A percentile compares a stretch with the other conserved stretches of the same genome.
phyloP scores from a whole-genome alignment of 2,888 invertebrate genomes.

The Adelognathus sp. region DNA sequence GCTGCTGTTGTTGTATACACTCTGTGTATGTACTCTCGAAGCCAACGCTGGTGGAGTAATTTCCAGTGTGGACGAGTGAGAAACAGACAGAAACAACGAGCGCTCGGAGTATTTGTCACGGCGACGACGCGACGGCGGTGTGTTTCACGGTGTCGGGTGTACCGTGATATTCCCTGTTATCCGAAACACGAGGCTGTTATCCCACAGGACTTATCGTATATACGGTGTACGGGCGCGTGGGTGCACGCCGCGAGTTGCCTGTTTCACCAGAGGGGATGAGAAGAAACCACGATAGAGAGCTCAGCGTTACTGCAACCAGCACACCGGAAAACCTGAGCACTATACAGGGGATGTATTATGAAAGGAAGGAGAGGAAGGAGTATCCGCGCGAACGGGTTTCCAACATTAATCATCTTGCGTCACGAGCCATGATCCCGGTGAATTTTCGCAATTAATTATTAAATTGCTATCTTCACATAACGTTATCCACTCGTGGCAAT shows the following conservation, averaged over 20 bases:
- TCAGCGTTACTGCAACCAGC: not conserved
- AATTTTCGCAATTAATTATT: slow-evolving; percentile 77
- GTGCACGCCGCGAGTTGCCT: slow-evolving; percentile 55
- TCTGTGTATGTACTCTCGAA: not conserved
- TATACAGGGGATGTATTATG: not conserved
- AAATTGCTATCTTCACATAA: slow-evolving; percentile 74
- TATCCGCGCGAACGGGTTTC: slow-evolving; percentile 40
- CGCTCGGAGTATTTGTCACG: slow-evolving; percentile 62
- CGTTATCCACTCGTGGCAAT: slow-evolving; percentile 49
- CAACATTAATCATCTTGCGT: slow-evolving; percentile 76
- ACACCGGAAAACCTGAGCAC: slow-evolving; percentile 39
- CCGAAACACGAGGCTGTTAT: slow-evolving; percentile 80
- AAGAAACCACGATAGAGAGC: slow-evolving; percentile 29
- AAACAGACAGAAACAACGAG: slow-evolving; percentile 20
- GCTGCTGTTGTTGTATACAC: slow-evolving; percentile 3
- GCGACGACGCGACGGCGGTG: slow-evolving; percentile 58
- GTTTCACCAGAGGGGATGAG: slow-evolving; percentile 54
- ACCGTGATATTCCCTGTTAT: slow-evolving; percentile 79
- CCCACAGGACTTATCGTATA: slow-evolving; percentile 80
- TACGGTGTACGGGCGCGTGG: slow-evolving; percentile 68
- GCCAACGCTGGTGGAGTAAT: slow-evolving; percentile 20
- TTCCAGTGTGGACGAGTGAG: slow-evolving; percentile 12
- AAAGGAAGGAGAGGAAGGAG: slow-evolving; percentile 13
- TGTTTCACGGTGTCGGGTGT: slow-evolving; percentile 72
- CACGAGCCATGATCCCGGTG: slow-evolving; percentile 74